These are phyloP conservation scores for Crematogaster levior DNA, from an alignment of 2,888 invertebrate species.

Conservation along the genomic window DNA sequence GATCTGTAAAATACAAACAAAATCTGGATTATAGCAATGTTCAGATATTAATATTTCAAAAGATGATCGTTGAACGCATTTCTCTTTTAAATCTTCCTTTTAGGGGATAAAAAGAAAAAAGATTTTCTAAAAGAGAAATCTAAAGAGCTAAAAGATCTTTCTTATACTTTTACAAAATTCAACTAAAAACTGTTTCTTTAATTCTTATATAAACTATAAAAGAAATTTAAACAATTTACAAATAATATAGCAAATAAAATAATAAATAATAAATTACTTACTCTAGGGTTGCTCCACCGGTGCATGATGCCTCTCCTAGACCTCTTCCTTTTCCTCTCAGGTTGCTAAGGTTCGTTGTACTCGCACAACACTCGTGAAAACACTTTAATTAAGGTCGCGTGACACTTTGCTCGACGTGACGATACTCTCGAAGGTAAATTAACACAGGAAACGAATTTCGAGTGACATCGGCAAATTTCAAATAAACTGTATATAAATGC, in stretches of 20 bases:
- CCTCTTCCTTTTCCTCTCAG: neutral
- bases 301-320: neutral
- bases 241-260: neutral
- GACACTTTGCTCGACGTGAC: constrained; percentile 14
- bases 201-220: neutral
- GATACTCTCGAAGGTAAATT: constrained; percentile 3
- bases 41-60: neutral
- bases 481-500: neutral
- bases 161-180: neutral
- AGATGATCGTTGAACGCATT: neutral
- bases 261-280: constrained; percentile 2
- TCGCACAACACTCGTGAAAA: constrained; percentile 4
- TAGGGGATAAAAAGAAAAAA: too few relatives aligned
- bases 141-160: neutral
- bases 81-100: too few relatives aligned
- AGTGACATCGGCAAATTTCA: neutral
- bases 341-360: neutral
- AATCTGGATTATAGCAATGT: neutral
- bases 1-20: neutral
- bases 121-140: too few relatives aligned
- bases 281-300: neutral
- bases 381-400: constrained; percentile 12
- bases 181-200: neutral
- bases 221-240: neutral
- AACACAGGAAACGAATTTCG: neutral